phyloP scores from a whole-genome alignment of 2,113 vertebrate genomes.

The Boulengeromyrus knoepffleri region DNA sequence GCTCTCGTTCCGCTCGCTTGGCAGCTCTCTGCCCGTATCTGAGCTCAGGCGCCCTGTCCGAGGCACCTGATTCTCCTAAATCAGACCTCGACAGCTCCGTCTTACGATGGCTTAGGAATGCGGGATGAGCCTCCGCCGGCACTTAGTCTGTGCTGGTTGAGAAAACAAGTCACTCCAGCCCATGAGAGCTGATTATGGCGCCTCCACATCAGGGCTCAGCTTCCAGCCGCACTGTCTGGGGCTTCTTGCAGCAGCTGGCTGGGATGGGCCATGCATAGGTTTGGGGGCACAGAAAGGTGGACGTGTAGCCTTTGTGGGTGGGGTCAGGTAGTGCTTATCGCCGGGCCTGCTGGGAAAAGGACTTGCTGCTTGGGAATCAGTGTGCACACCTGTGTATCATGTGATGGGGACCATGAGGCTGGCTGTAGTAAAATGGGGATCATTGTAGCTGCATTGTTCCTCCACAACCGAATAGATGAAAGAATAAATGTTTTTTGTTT shows the following conservation, averaged over 20 bases:
- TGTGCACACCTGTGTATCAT: not conserved
- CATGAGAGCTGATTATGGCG: not conserved
- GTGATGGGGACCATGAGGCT: not conserved
- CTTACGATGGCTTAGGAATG: not conserved
- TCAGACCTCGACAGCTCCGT: not conserved
- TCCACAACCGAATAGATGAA: not conserved
- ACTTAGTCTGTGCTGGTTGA: not conserved
- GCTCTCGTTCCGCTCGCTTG: not conserved
- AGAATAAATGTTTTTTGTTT: not conserved
- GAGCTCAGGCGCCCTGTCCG: not conserved
- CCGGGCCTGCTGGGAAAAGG: not conserved
- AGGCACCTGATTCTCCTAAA: constrained; percentile 15
- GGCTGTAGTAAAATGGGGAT: not conserved
- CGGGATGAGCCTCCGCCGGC: not conserved
- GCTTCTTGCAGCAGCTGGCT: not conserved
- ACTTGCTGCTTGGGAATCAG: not conserved
- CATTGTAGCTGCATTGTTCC: not conserved
- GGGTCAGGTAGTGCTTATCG: not conserved
- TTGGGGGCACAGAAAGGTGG: not conserved
- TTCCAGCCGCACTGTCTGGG: not conserved
- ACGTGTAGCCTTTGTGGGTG: not conserved
- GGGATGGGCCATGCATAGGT: not conserved
- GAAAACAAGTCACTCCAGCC: not conserved
- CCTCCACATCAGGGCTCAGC: not conserved
- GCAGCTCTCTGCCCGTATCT: not conserved